phyloP scores from a whole-genome alignment of 2,113 vertebrate genomes.

The Emydocephalus ijimae region DNA sequence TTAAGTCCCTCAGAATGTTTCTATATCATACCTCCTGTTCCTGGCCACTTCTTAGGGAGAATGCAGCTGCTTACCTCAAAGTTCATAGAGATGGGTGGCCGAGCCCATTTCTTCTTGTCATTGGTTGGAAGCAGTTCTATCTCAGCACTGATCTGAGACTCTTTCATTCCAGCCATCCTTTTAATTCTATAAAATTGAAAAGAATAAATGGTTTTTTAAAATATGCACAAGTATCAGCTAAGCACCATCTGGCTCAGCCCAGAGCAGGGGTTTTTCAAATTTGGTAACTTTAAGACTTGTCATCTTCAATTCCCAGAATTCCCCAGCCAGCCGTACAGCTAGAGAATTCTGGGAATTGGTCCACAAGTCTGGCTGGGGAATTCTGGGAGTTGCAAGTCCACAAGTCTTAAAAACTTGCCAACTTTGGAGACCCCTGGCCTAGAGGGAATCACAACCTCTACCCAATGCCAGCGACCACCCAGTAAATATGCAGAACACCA shows the following conservation, averaged over 20 bases:
- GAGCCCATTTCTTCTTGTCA: slow-evolving; percentile 99
- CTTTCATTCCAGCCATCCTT: slow-evolving; percentile 99
- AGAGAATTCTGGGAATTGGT: background rate
- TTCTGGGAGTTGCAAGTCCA: background rate
- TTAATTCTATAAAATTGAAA: slow-evolving; percentile 81
- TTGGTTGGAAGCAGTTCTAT: slow-evolving; percentile 98
- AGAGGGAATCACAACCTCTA: background rate
- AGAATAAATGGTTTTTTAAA: background rate
- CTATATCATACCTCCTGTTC: background rate
- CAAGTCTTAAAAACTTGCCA: background rate
- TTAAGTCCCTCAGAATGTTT: background rate
- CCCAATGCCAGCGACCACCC: background rate
- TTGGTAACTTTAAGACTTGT: too few relatives aligned
- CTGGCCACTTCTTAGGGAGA: background rate
- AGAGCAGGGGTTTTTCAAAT: background rate
- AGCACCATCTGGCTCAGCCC: rapidly evolving
- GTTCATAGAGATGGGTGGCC: slow-evolving; percentile 99
- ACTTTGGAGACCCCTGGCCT: background rate
- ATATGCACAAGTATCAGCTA: rapidly evolving
- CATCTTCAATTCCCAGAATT: too few relatives aligned
- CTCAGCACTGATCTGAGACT: slow-evolving; percentile 98
- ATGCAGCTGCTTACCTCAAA: slow-evolving; percentile 83
- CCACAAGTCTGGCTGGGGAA: background rate
- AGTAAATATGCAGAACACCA: background rate
- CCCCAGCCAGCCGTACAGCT: background rate